Base-by-base conservation (phyloP, 2,797 vertebrate genomes). In the Clarias platycephalus region DNA sequence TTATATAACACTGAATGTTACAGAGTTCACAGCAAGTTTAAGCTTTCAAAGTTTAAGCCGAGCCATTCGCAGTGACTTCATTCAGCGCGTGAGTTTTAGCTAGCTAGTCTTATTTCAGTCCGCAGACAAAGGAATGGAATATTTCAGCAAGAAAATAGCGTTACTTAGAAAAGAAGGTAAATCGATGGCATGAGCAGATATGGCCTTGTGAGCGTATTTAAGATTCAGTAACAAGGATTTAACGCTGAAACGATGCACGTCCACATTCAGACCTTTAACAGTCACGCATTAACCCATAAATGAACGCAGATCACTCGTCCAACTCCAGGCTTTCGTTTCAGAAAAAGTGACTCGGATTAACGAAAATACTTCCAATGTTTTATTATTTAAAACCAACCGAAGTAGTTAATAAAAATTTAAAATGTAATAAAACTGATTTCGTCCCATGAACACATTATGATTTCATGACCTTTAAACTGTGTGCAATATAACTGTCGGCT, bases 1-100 rank as follows among this genome's bases (percentile, higher is more conserved):
- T 20, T 70, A 53, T 62, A 80, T 12, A 49, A 63, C 76, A 28
- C 4, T 18, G 9, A 40, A 3, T 44, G 22, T 5, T 64, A 4
- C 24, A 64, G 44, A 80, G 78, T 64, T 80, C 78, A 79, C 76
- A 49, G 44, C 44, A 49, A 49, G 44, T 16, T n/a, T 57, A 24
- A 77, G 57, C 22, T 31, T 22, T 77, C 7, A 12, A 24, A 77
- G 57, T 77, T 77, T 22, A 49, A 22, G 28, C 60, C 5, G 37
- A 80, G 60, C 18, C 0, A 10, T 80, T 64, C 37, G 24, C 22
- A n/a, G 1, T 28, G 44, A 44, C 37, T 15, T n/a, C 37, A 53
- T 15, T n/a, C 37, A 53, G 15, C 2, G 16, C 2, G 44, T 2
- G 31, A 31, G 53, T 22, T 57, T 31, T 34, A 58, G 18, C 9